phyloP scores from a whole-genome alignment of 2,113 vertebrate genomes.

The Poeciliopsis prolifica region DNA sequence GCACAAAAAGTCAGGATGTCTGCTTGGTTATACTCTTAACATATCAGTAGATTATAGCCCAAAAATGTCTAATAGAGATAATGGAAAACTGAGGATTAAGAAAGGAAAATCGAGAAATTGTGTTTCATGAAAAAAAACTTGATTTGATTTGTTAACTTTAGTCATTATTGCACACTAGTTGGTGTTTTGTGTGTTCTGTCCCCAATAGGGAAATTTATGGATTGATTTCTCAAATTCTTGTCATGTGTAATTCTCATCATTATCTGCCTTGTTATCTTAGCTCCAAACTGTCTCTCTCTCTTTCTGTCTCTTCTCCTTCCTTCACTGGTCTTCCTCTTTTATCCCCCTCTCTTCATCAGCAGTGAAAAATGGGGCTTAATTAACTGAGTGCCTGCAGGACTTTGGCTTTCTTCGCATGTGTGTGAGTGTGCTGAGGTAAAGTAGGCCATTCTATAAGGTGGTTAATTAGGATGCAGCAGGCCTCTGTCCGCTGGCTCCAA shows the following conservation, averaged over 20 bases:
- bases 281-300: conserved; percentile 19
- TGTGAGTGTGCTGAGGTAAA: conserved; percentile 61
- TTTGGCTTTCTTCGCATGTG: conserved; percentile 48
- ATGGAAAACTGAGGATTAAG: too few relatives aligned
- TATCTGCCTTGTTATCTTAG: conserved; percentile 44
- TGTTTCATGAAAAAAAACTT: too few relatives aligned
- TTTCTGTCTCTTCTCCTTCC: not conserved
- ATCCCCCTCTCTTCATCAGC: conserved; percentile 64
- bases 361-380: conserved; percentile 74
- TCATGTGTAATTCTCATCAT: conserved; percentile 40
- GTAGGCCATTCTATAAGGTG: conserved; percentile 78
- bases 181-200: not conserved
- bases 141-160: not conserved
- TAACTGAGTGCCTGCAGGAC: conserved; percentile 71
- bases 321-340: conserved; percentile 20
- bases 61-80: too few relatives aligned
- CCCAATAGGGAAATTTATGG: conserved; percentile 5
- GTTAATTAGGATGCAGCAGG: conserved; percentile 80
- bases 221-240: conserved; percentile 36
- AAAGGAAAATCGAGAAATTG: too few relatives aligned
- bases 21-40: too few relatives aligned
- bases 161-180: not conserved
- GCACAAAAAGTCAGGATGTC: too few relatives aligned
- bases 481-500: conserved; percentile 68
- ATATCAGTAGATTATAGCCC: too few relatives aligned